Evolutionary conservation across 1,140 invertebrate species (phyloP).

Genomic region (Monomorium pharaonis): DNA sequence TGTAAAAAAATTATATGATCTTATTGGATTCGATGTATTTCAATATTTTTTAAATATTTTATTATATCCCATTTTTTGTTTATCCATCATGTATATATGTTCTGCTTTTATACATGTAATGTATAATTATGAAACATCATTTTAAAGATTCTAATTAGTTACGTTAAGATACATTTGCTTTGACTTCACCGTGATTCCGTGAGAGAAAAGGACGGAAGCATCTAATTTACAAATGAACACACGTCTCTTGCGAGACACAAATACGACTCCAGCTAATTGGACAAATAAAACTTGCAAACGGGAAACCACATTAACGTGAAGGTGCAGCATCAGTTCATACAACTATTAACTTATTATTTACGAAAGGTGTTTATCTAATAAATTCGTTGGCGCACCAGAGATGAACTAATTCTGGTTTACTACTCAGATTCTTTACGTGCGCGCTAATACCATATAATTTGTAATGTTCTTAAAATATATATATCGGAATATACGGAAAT

Average conservation of each 20-base stretch:
- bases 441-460: background rate
- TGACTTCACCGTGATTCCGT: background rate
- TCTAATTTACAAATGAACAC: slow-evolving; percentile 31
- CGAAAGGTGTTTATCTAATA: slow-evolving; percentile 23
- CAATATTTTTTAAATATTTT: too few species aligned
- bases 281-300: slow-evolving; percentile 45
- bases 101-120: background rate
- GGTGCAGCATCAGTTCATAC: background rate
- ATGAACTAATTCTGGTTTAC: background rate
- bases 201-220: background rate
- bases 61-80: too few species aligned
- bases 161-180: background rate
- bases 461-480: background rate
- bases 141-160: background rate
- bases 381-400: background rate
- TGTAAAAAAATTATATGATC: too few species aligned
- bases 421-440: background rate
- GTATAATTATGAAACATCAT: background rate
- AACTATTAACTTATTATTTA: slow-evolving; percentile 29
- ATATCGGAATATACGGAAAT: background rate
- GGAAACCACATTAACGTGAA: background rate
- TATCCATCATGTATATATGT: too few species aligned
- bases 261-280: slow-evolving; percentile 8
- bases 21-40: too few species aligned
- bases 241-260: background rate